Evolutionary conservation across 2,113 vertebrate genomes (phyloP), one percentile per base, ranked within the genome.

Genomic region (Thomomys bottae): DNA sequence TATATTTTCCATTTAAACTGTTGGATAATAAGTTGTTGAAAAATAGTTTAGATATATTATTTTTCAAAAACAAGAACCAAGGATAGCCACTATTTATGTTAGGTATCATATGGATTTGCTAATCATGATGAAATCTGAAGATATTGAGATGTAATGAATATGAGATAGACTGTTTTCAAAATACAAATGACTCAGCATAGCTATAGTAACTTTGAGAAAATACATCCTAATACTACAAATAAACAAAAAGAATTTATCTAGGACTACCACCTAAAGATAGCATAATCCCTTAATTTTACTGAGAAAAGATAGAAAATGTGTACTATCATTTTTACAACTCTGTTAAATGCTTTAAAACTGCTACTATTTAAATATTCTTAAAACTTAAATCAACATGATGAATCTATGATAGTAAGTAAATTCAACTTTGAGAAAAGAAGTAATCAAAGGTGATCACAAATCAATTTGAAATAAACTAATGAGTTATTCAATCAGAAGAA

Each of bases 151-250:
- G 12, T n/a, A 91, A 67, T 42, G 5, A 71, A 23, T 67, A 82
- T 57, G 73, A 11, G 2, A 57, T 1, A 15, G 3, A 26, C 1
- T 12, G 12, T 40, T 70, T 12, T 30, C 64, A 54, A 54, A 14
- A 54, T 54, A 54, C 49, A 54, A 54, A 54, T 70, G 17, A n/a
- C 49, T 8, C 45, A 26, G 18, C 1, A 28, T 30, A 67, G 18
- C 28, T 87, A 15, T 87, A 14, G 10, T 71, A 75, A 63, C 18
- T 64, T 87, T 92, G 6, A 87, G n/a, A 84, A 90, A 61, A 73
- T 45, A 80, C 54, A 68, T 6, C 14, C 20, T 49, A 75, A 81
- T 1, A 32, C 3, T 59, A 84, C 38, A 84, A 30, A 28, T 3
- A 36, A 67, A 54, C 36, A 0, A 57, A 11, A 4, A 28, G 32